Evolutionary conservation across 37 sponge, comb jelly and placozoan species (phyloP).

Genomic region (Petrosia ficiformis): DNA sequence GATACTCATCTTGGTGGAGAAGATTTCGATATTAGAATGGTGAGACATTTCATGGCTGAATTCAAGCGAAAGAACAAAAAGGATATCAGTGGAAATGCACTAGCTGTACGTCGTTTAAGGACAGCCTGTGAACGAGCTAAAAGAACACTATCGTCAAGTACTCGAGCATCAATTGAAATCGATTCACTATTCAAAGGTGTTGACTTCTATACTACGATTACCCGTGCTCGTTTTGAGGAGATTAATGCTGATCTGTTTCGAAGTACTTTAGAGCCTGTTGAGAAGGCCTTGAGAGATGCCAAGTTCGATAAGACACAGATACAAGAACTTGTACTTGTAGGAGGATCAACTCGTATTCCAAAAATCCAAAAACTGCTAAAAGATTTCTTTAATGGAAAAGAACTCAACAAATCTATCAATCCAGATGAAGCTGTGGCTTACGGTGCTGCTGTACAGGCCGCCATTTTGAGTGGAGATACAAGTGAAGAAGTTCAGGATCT

Average conservation of each 20-base stretch:
- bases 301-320: slow-evolving; percentile 85
- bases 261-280: slow-evolving; percentile 92
- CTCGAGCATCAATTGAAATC: slow-evolving; percentile 82
- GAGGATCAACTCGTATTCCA: slow-evolving; percentile 99
- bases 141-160: slow-evolving; percentile 73
- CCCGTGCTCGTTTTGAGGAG: slow-evolving; percentile 97
- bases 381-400: slow-evolving; percentile 95
- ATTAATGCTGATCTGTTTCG: slow-evolving; percentile 90
- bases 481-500: slow-evolving; percentile 95
- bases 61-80: slow-evolving; percentile 94
- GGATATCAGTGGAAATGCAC: slow-evolving; percentile 66
- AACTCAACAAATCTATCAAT: slow-evolving; percentile 98
- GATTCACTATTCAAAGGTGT: slow-evolving; percentile 82
- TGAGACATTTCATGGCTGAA: slow-evolving; percentile 81
- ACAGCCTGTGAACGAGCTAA: slow-evolving; percentile 84
- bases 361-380: slow-evolving; percentile 96
- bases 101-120: slow-evolving; percentile 67
- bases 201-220: slow-evolving; percentile 94
- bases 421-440: slow-evolving; percentile 99
- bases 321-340: slow-evolving; percentile 96
- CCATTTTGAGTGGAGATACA: slow-evolving; percentile 92
- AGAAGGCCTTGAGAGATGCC: slow-evolving; percentile 88
- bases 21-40: slow-evolving; percentile 98
- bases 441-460: slow-evolving; percentile 97
- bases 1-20: slow-evolving; percentile 99